A percentile compares a stretch with the other conserved stretches of the same genome.
Conservation (phyloP, 92 coral and sea anemone genomes). For the Palythoa grandiflora region DNA sequence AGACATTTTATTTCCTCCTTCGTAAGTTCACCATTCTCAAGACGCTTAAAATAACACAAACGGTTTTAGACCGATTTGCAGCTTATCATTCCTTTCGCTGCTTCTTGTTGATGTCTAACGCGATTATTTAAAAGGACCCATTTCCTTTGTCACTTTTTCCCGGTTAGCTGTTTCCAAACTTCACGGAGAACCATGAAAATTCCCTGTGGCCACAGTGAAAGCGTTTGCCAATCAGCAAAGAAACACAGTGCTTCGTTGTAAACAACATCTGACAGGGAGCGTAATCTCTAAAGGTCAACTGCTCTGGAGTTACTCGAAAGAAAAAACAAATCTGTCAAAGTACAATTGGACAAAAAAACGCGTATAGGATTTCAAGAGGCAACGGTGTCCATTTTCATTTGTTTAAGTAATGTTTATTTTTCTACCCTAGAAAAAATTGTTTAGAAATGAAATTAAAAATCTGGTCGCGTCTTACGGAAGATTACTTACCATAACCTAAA, state of each 20-base stretch:
- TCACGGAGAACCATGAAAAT: not conserved
- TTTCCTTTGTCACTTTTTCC: not conserved
- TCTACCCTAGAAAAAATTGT: no score
- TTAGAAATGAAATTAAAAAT: no score
- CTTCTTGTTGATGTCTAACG: not conserved
- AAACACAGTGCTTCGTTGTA: not conserved
- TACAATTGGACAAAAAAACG: not conserved
- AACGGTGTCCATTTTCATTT: no score
- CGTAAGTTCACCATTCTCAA: not conserved
- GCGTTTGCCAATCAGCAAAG: not conserved
- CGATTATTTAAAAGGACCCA: not conserved
- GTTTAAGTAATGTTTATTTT: no score
- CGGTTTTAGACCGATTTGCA: no score
- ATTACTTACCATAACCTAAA: no score
- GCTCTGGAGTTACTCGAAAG: not conserved
- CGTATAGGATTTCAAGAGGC: not conserved
- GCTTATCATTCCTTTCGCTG: no score
- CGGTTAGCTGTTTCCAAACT: not conserved
- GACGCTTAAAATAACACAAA: not conserved
- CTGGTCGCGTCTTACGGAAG: no score
- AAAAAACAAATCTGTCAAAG: not conserved
- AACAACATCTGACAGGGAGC: not conserved
- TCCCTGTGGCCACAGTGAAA: not conserved
- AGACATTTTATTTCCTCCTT: not conserved
- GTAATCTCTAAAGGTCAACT: not conserved